Conservation (phyloP, 2,888 invertebrate genomes). For the Helleia helle region DNA sequence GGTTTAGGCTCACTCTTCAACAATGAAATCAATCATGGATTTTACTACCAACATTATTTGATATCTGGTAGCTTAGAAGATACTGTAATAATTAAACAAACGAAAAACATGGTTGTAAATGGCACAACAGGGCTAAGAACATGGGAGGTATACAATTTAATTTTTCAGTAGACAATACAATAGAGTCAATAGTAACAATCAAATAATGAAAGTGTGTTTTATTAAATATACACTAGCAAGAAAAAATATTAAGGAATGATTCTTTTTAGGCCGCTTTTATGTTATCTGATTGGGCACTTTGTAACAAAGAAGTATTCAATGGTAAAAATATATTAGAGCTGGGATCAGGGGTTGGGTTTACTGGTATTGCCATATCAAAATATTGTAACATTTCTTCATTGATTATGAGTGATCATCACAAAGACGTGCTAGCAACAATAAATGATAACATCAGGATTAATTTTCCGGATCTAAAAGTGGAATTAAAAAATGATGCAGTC, state of each 20-base stretch:
- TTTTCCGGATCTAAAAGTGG: conserved; percentile 33
- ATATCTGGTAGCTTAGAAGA: conserved; percentile 41
- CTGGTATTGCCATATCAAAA: conserved; percentile 77
- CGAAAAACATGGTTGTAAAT: conserved; percentile 79
- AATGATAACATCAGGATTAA: conserved; percentile 77
- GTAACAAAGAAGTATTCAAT: conserved; percentile 62
- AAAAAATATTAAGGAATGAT: background rate
- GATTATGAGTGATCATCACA: conserved; percentile 81
- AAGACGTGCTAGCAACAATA: conserved; percentile 76
- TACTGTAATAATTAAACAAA: conserved; percentile 78
- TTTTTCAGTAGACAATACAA: too few species aligned
- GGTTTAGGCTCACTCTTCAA: conserved; percentile 71
- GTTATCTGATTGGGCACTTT: conserved; percentile 59
- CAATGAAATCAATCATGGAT: conserved; percentile 35
- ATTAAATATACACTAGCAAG: too few species aligned
- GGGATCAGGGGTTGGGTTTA: conserved; percentile 84
- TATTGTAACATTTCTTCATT: conserved; percentile 69
- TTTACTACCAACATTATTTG: conserved; percentile 78
- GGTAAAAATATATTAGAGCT: conserved; percentile 79
- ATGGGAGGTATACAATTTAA: conserved; percentile 85
- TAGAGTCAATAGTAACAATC: too few species aligned
- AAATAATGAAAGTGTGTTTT: too few species aligned
- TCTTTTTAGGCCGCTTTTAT: conserved; percentile 1
- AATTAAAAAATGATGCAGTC: conserved; percentile 2
- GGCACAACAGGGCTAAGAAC: conserved; percentile 87